Evolutionary conservation across 2,113 vertebrate species (phyloP).

Genomic region (Myodes glareolus): DNA sequence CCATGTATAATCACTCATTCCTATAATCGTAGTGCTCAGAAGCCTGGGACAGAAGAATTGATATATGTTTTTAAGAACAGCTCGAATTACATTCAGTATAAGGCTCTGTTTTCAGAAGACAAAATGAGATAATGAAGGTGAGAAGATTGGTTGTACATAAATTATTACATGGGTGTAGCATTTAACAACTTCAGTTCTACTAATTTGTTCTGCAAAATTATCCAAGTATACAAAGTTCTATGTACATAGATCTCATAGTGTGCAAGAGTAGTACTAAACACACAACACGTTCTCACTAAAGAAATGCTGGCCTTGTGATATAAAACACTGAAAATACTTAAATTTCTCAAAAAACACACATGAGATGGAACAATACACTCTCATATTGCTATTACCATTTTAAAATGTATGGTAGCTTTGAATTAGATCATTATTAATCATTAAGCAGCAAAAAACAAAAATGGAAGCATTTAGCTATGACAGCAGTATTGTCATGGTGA

Average conservation of each 20-base stretch:
- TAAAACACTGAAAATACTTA: background rate
- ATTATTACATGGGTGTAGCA: background rate
- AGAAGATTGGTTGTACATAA: background rate
- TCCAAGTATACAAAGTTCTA: background rate
- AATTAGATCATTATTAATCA: background rate
- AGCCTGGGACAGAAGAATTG: background rate
- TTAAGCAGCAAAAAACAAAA: background rate
- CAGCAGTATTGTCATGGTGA: background rate
- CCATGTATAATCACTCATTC: background rate
- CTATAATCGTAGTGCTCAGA: too few species aligned
- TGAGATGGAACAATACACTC: background rate
- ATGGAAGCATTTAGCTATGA: background rate
- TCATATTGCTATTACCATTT: background rate
- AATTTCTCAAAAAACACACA: background rate
- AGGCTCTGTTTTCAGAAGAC: background rate
- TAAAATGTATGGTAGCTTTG: background rate
- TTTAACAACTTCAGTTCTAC: background rate
- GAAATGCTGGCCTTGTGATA: background rate
- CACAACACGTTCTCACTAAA: background rate
- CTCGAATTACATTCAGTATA: too few species aligned
- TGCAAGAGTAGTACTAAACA: background rate
- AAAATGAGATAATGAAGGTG: background rate
- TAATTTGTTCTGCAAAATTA: background rate
- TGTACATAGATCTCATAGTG: background rate
- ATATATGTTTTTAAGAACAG: background rate